A percentile compares a stretch with the other conserved stretches of the same genome.
Evolutionary conservation across 2,797 vertebrate genomes (phyloP).

Genomic region (Tamandua tetradactyla): DNA sequence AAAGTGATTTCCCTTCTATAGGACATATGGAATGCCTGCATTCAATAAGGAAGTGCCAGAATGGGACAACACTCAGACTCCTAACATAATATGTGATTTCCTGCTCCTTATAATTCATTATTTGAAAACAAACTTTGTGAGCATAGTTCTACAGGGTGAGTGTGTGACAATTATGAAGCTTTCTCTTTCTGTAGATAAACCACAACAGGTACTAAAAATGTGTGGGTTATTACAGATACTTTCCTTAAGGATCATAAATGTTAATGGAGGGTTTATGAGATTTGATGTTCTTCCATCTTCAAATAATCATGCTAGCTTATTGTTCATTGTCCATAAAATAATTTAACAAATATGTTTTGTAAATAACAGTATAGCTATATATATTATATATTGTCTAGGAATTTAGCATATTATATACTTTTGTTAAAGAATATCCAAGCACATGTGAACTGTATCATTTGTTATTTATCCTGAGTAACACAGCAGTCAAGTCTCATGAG

Average conservation of each 20-base stretch:
- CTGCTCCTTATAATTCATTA: constrained; percentile 50
- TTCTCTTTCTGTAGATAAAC: constrained; percentile 21
- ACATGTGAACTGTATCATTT: background rate
- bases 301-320: background rate
- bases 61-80: constrained; percentile 28
- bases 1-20: background rate
- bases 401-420: background rate
- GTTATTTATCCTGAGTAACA: constrained; percentile 22
- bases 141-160: background rate
- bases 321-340: background rate
- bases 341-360: constrained; percentile 31
- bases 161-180: background rate
- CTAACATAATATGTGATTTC: constrained; percentile 50
- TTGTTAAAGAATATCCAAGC: constrained; percentile 19
- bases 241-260: background rate
- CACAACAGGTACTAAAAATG: constrained; percentile 48
- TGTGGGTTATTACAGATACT: constrained; percentile 22
- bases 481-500: background rate
- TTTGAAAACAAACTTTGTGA: constrained; percentile 68
- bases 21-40: constrained; percentile 43
- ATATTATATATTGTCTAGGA: background rate
- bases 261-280: background rate
- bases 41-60: constrained; percentile 46
- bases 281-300: background rate
- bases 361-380: background rate